phyloP scores from a whole-genome alignment of 1,140 invertebrate genomes.

The Ceratoteleas bidentatus region DNA sequence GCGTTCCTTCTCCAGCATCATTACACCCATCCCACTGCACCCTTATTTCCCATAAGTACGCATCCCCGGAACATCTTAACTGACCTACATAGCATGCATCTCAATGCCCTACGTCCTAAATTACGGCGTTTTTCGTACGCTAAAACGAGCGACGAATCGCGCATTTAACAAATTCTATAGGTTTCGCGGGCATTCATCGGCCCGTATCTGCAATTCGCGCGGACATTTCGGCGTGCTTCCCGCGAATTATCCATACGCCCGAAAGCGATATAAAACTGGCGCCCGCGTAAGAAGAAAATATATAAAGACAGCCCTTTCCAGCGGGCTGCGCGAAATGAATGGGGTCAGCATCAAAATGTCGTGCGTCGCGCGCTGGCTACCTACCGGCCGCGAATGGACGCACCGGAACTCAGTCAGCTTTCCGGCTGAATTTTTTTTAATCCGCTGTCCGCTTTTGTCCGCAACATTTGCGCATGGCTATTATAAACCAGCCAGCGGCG shows the following conservation, averaged over 20 bases:
- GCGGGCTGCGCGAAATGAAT: conserved; percentile 53
- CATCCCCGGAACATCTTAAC: not conserved
- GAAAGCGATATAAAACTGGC: conserved; percentile 52
- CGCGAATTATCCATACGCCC: conserved; percentile 57
- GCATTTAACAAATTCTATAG: conserved; percentile 58
- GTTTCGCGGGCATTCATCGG: conserved; percentile 31
- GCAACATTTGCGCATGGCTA: conserved; percentile 64
- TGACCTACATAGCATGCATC: conserved; percentile 23
- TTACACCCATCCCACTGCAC: too few species aligned
- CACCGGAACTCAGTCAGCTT: conserved; percentile 67
- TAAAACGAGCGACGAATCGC: conserved; percentile 32
- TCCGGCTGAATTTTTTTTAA: conserved; percentile 67
- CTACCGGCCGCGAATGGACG: conserved; percentile 58
- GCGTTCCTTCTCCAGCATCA: too few species aligned
- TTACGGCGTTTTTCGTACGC: conserved; percentile 27
- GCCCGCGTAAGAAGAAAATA: conserved; percentile 55
- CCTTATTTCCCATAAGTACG: too few species aligned
- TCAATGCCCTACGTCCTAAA: conserved; percentile 29
- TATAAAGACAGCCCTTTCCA: conserved; percentile 61
- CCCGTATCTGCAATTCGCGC: conserved; percentile 48
- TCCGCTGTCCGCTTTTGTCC: conserved; percentile 64
- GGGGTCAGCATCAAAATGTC: conserved; percentile 66
- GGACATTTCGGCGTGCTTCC: conserved; percentile 36
- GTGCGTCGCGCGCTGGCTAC: conserved; percentile 50
- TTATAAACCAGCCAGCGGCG: conserved; percentile 63